Evolutionary conservation across 2,888 invertebrate species (phyloP).

Genomic region (Hololepta plana): DNA sequence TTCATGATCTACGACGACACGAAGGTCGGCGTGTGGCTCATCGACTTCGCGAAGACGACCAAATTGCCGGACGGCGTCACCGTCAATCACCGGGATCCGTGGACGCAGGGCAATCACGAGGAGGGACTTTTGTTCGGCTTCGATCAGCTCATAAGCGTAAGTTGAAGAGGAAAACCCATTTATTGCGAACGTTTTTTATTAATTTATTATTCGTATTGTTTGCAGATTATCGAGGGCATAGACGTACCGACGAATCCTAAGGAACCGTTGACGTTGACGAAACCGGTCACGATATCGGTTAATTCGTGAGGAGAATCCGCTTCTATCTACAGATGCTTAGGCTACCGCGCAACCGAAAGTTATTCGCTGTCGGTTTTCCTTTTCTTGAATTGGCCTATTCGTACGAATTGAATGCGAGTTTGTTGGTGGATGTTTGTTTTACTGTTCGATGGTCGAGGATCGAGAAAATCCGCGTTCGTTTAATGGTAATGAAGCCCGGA

Average conservation of each 20-base stretch:
- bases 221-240: conserved; percentile 17
- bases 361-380: too few relatives aligned
- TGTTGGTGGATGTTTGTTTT: too few relatives aligned
- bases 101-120: conserved; percentile 91
- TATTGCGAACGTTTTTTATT: conserved; percentile 1
- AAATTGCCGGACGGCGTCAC: conserved; percentile 46
- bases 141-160: conserved; percentile 72
- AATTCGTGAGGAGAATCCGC: too few relatives aligned
- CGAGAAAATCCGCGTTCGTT: too few relatives aligned
- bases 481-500: too few relatives aligned
- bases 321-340: too few relatives aligned
- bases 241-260: conserved; percentile 12
- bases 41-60: conserved; percentile 91
- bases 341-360: too few relatives aligned
- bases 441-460: too few relatives aligned
- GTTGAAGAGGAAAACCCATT: conserved; percentile 10
- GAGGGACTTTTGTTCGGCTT: conserved; percentile 88
- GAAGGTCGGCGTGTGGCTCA: conserved; percentile 85
- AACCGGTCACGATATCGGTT: too few relatives aligned
- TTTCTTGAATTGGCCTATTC: too few relatives aligned
- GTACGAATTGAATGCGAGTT: too few relatives aligned
- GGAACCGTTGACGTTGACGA: too few relatives aligned
- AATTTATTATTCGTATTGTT: conserved; percentile 10
- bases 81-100: conserved; percentile 63
- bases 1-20: conserved; percentile 83